phyloP scores from a whole-genome alignment of 1,140 invertebrate genomes.

The Anthonomus grandis region DNA sequence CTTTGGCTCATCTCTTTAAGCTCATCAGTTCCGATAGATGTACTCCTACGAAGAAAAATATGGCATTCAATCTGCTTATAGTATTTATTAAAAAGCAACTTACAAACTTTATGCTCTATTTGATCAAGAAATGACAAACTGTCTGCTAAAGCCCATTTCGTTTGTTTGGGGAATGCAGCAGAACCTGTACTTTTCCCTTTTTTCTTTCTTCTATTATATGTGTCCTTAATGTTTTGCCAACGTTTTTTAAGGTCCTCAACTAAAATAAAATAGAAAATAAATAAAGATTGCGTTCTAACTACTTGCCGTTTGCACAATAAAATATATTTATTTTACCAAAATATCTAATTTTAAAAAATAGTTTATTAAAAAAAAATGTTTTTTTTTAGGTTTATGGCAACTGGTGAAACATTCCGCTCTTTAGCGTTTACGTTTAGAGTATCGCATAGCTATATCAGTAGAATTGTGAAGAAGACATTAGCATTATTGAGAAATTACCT shows the following conservation, averaged over 20 bases:
- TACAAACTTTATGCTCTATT: background rate
- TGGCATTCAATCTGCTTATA: background rate
- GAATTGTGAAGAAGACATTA: conserved; percentile 5
- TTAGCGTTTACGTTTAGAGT: background rate
- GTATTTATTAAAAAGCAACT: conserved; percentile 1
- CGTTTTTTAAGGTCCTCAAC: background rate
- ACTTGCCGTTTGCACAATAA: too few species aligned
- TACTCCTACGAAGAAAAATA: conserved; percentile 1
- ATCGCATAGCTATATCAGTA: too few species aligned
- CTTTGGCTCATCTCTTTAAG: background rate
- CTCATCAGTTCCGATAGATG: conserved; percentile 2
- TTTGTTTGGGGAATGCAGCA: background rate
- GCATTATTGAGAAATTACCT: conserved; percentile 4
- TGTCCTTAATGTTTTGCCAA: too few species aligned
- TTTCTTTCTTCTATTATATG: too few species aligned
- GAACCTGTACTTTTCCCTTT: background rate
- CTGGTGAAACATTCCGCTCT: too few species aligned
- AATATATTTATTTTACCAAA: too few species aligned
- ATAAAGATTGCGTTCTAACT: background rate
- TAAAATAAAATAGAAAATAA: background rate
- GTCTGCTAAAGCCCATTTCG: background rate
- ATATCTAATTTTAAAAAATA: background rate
- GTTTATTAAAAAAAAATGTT: too few species aligned
- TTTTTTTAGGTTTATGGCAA: too few species aligned
- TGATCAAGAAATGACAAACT: background rate